A percentile compares a stretch with the other conserved stretches of the same genome.
These are phyloP conservation scores for Boulengeromyrus knoepffleri DNA, from an alignment of 2,113 vertebrate species.

Conservation along the genomic window DNA sequence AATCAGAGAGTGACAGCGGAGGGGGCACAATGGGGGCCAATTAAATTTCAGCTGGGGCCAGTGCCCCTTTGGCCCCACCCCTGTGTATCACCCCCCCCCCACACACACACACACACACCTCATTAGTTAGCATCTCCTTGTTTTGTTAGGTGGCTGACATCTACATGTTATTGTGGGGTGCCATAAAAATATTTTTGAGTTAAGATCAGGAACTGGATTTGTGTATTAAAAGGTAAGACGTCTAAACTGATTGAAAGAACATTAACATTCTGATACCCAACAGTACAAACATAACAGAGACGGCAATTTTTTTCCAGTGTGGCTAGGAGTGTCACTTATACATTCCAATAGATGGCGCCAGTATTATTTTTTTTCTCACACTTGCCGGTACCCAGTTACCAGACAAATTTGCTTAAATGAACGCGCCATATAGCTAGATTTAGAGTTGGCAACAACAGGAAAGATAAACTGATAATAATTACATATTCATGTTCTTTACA, in stretches of 20 bases:
- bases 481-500: neutral
- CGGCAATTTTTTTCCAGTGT: neutral
- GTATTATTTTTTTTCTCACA: neutral
- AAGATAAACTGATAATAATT: neutral
- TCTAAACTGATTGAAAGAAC: neutral
- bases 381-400: neutral
- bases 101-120: no score
- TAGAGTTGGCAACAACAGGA: neutral
- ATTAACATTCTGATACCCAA: neutral
- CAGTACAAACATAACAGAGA: neutral
- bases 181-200: neutral
- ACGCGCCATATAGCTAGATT: neutral
- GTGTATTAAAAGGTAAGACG: neutral
- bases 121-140: neutral
- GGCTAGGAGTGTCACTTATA: neutral
- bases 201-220: neutral
- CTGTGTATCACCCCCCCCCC: neutral
- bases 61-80: neutral
- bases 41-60: neutral
- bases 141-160: neutral
- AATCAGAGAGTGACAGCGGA: neutral
- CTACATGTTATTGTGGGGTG: neutral
- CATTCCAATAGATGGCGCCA: slow-evolving; percentile 9
- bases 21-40: neutral
- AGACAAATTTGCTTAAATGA: neutral